These are phyloP conservation scores for Pachyrhynchus sulphureomaculatus DNA, from an alignment of 1,140 invertebrate genomes.

Conservation along the genomic window DNA sequence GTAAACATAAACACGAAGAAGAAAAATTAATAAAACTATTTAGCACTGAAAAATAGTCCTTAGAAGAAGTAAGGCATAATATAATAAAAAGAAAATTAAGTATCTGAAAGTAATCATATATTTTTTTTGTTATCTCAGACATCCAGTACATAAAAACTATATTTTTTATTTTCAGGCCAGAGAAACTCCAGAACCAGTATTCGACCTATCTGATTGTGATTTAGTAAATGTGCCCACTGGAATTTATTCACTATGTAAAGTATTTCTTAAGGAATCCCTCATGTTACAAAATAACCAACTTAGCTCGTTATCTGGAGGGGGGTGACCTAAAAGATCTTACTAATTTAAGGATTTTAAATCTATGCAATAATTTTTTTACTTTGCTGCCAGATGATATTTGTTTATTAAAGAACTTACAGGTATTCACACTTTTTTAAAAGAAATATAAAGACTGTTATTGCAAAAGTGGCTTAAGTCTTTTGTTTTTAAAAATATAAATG, in stretches of 20 bases:
- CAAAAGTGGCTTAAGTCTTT: too few species aligned
- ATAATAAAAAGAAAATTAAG: too few species aligned
- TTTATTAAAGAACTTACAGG: constrained; percentile 63
- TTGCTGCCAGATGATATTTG: constrained; percentile 62
- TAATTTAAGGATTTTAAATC: constrained; percentile 67
- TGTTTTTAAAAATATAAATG: too few species aligned
- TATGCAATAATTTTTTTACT: constrained; percentile 69
- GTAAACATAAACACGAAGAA: too few species aligned
- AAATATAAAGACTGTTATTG: too few species aligned
- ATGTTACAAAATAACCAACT: constrained; percentile 68
- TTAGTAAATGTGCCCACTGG: constrained; percentile 69
- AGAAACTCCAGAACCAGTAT: constrained; percentile 73
- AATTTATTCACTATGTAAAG: constrained; percentile 74
- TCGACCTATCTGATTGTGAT: constrained; percentile 73
- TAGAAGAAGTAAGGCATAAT: too few species aligned
- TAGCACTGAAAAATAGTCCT: too few species aligned
- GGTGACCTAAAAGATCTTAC: constrained; percentile 69
- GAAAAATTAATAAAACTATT: too few species aligned
- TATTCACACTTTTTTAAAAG: too few species aligned
- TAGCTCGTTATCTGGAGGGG: constrained; percentile 65
- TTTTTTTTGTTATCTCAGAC: too few species aligned
- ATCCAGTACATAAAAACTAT: too few species aligned
- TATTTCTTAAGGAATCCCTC: constrained; percentile 72
- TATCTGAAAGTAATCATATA: too few species aligned
- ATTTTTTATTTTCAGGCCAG: constrained; percentile 62